Evolutionary conservation across 2,113 vertebrate species (phyloP), one percentile per base, ranked within the genome.

Genomic region (Saccopteryx bilineata): DNA sequence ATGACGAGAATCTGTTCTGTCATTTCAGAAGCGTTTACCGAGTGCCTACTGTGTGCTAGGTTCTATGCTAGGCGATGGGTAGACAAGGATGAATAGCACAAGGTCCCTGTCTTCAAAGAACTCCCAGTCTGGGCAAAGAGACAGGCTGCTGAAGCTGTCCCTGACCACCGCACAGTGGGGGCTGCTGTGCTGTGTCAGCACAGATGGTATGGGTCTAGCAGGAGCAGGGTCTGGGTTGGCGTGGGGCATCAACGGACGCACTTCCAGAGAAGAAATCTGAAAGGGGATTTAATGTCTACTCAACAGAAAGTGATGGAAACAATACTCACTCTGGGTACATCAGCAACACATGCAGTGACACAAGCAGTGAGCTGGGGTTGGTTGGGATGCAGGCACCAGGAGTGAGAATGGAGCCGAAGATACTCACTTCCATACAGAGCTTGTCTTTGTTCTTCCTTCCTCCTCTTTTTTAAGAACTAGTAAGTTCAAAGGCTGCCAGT

Each of bases 131-230:
- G 60, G 66, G 52, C 14, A n/a, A 46, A 50, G 85, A 71, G 48
- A 9, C 56, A 17, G 72, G 52, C 7, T 31, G 58, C 4, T 79
- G 33, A 9, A 13, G 52, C 52, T n/a, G 28, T n/a, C 6, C 66
- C 68, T 50, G 14, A 21, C 17, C 14, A 2, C 7, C 1, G 1
- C 4, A 0, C 65, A 17, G n/a, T 7, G 9, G 31, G 48, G 19
- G 48, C 54, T 31, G 28, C 58, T 3, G 2, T 7, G 2, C 28
- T 28, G 13, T 1, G 0, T 7, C 50, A 50, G 66, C 93, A 17
- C 23, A 9, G 60, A 10, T 39, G 7, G 66, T 7, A 0, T 26
- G n/a, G 60, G 2, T 19, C 65, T 21, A 11, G 56, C 23, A 65
- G 15, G 23, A 75, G 1, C 65, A 8, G 23, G 9, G 7, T 58